These are phyloP conservation scores for Centropus unirufus DNA, from an alignment of 2,113 vertebrate species.

Conservation along the genomic window DNA sequence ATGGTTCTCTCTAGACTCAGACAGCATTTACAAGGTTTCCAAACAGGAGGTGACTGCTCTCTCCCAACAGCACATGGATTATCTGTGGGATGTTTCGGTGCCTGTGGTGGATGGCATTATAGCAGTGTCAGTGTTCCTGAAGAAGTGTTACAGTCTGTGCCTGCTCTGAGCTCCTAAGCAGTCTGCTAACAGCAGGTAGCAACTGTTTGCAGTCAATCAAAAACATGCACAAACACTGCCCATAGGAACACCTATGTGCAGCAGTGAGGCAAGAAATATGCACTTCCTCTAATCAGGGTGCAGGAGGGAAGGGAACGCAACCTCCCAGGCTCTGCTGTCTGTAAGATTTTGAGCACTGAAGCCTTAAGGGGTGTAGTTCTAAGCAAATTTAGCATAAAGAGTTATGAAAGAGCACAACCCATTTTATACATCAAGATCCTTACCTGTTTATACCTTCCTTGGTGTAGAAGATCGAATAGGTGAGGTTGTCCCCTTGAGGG, in stretches of 20 bases:
- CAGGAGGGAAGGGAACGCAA: neutral
- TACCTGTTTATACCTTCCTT: slow-evolving; percentile 92
- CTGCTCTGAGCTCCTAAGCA: neutral
- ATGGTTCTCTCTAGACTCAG: neutral
- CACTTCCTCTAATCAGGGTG: too few relatives aligned
- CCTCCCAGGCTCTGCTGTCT: neutral
- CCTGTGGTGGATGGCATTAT: neutral
- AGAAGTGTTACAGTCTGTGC: neutral
- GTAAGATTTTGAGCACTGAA: neutral
- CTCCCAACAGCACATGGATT: neutral
- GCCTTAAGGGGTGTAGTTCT: fast-evolving
- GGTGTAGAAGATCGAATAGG: slow-evolving; percentile 96
- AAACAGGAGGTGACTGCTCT: neutral
- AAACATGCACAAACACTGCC: fast-evolving
- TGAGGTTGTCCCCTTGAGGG: slow-evolving; percentile 92
- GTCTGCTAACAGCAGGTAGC: neutral
- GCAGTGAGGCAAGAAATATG: neutral
- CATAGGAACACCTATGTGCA: too few relatives aligned
- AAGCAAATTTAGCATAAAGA: fast-evolving
- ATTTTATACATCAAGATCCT: neutral
- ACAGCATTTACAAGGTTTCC: neutral
- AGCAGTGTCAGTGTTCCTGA: neutral
- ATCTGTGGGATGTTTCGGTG: neutral
- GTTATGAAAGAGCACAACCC: neutral
- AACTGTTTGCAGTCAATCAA: neutral